Base-by-base conservation (phyloP, 2,113 vertebrate genomes). In the Psilopsiagon aymara region DNA sequence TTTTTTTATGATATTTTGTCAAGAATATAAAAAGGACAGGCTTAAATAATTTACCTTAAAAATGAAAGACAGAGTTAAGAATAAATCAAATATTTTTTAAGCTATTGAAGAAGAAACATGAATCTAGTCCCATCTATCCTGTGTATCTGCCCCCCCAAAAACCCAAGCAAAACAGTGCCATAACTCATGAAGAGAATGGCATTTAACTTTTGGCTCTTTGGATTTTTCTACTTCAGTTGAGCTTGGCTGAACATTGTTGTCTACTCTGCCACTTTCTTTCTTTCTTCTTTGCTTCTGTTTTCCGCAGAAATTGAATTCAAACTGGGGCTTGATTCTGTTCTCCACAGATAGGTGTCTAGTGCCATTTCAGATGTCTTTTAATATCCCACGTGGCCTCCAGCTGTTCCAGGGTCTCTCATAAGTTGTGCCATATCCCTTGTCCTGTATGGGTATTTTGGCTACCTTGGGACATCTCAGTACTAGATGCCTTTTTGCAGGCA, bases 81-180 rank as follows among this genome's bases (percentile, higher is more conserved):
- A 82, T 43, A 76, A 75, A 86, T 76, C 6, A 76, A 82, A 5
- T 51, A 33, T 16, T 37, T 46, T 57, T 74, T 57, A 80, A 76
- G 41, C 31, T 73, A 53, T 14, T 1, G 0, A 91, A 87, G 1
- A 2, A 74, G 13, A 75, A 68, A 41, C 14, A 37, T 57, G 2
- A 80, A 33, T 62, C 41, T 35, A 43, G 11, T 71, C 14, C 51
- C 27, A 25, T 31, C 15, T n/a, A 21, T 62, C 24, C 24, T 21
- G 33, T 59, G 57, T 15, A 23, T 59, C 7, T 3, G 6, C 1
- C 3, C 4, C 3, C 9, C 4, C 1, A 49, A 57, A 60, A 47
- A 6, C 11, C 11, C 20, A 3, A n/a, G 6, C 5, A n/a, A 19
- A 33, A 24, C 29, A 2, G 20, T 49, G 28, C 33, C 12, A 16